Base-by-base conservation (phyloP, 2,797 vertebrate genomes). In the Borostomias antarcticus region DNA sequence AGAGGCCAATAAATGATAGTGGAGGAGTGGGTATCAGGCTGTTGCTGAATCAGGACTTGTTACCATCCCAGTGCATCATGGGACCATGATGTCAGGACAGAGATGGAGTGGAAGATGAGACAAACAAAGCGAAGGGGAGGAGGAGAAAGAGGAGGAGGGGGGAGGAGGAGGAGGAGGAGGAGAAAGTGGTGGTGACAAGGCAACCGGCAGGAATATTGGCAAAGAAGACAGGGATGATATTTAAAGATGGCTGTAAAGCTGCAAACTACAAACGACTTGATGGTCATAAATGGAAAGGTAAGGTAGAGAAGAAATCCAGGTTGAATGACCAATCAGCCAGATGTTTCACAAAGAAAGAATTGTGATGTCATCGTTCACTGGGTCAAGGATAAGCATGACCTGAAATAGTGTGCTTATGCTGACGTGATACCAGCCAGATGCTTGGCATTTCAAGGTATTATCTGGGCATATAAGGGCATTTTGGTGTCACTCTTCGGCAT, bases 91-190 rank as follows among this genome's bases (percentile, higher is more conserved):
- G 57, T 43, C 35, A 26, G 33, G 35, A 25, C 11, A 56, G 28
- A 25, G 28, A 30, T 2, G 13, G 33, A 28, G 30, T 7, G 35
- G 48, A 2, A 58, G 35, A 15, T 33, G 63, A 66, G 73, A 58
- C 64, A 77, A 77, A 86, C 83, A 86, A 85, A 82, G 66, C 53
- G 70, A 77, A 32, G 64, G 64, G 64, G 66, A 69, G 70, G 70
- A 28, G 67, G 60, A 65, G 64, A 74, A 59, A 76, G 68, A 7
- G 45, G 64, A 56, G 68, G 37, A 52, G 62, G 75, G 64, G 13
- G 52, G 63, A 48, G 66, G 37, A 48, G 67, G 28, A 11, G 58
- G 51, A 47, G 66, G 15, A 28, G 3, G 40, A 35, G 13, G 33
- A 13, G 5, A 30, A 17, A 2, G 30, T 17, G 45, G 13, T 32